A percentile compares a stretch with the other conserved stretches of the same genome.
These are phyloP conservation scores for Epizoanthus scotinus DNA, from an alignment of 92 coral and sea anemone species.

Conservation along the genomic window DNA sequence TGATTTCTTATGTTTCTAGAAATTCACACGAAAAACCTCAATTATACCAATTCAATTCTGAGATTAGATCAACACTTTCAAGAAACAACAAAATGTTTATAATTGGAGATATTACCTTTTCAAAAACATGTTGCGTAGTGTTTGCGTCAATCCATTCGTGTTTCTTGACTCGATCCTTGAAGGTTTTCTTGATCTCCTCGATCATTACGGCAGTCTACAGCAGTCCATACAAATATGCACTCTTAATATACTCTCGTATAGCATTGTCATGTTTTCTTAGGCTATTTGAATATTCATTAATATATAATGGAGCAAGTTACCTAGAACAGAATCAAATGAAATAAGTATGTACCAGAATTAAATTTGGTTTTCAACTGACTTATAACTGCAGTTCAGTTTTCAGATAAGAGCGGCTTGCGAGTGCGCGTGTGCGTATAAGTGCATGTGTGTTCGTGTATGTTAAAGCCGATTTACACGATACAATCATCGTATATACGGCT, in stretches of 20 bases:
- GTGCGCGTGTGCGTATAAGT: too few species aligned
- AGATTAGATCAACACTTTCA: not conserved
- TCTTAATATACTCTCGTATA: not conserved
- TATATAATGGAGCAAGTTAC: not conserved
- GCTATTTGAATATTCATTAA: too few species aligned
- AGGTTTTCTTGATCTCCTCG: constrained; percentile 79
- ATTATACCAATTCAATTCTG: too few species aligned
- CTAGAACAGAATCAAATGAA: not conserved
- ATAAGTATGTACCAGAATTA: not conserved
- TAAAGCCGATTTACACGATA: too few species aligned
- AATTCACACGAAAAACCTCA: too few species aligned
- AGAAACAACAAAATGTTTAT: not conserved
- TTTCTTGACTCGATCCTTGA: constrained; percentile 78
- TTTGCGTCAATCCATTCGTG: constrained; percentile 93
- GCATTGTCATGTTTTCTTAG: not conserved
- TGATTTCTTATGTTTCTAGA: too few species aligned
- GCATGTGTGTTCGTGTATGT: too few species aligned
- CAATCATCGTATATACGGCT: too few species aligned
- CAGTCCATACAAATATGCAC: not conserved
- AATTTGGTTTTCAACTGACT: too few species aligned
- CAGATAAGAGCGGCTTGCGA: too few species aligned
- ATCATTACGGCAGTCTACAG: constrained; percentile 83
- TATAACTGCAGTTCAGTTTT: too few species aligned
- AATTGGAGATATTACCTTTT: constrained; percentile 60
- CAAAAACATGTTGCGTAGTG: constrained; percentile 88